These are phyloP conservation scores for Coranthus polyacanthus DNA, from an alignment of 2,797 vertebrate species.

Conservation along the genomic window DNA sequence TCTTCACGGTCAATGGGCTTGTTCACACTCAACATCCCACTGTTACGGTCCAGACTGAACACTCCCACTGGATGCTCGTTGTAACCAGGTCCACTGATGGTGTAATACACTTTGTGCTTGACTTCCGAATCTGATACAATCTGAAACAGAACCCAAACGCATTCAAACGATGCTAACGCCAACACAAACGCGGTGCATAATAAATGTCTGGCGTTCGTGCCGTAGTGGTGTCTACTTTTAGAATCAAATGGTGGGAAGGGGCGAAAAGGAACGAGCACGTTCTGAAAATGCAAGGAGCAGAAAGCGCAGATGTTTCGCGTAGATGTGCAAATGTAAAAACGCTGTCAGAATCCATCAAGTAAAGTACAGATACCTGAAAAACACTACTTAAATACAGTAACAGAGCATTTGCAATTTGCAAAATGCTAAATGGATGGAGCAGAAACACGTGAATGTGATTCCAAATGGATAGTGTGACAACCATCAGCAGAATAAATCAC, in stretches of 20 bases:
- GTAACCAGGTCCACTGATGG: slow-evolving; percentile 65
- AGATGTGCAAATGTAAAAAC: too few relatives aligned
- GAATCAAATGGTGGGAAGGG: too few relatives aligned
- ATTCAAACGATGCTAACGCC: too few relatives aligned
- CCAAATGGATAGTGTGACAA: background rate
- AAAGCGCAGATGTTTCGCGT: background rate
- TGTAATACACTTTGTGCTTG: slow-evolving; percentile 32
- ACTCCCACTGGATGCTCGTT: background rate
- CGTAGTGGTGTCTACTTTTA: too few relatives aligned
- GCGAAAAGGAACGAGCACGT: background rate
- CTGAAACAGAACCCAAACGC: slow-evolving; percentile 45
- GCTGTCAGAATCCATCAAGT: too few relatives aligned
- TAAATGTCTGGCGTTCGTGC: too few relatives aligned
- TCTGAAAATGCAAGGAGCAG: too few relatives aligned
- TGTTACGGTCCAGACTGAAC: background rate
- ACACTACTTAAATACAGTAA: too few relatives aligned
- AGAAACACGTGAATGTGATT: background rate
- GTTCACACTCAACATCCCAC: slow-evolving; percentile 51
- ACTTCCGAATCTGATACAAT: slow-evolving; percentile 63
- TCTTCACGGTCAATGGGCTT: slow-evolving; percentile 69
- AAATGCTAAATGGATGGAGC: too few relatives aligned
- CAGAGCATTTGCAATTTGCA: too few relatives aligned
- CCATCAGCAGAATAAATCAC: background rate
- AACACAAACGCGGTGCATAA: too few relatives aligned
- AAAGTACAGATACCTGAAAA: too few relatives aligned